These are phyloP conservation scores for Zaprionus vittiger DNA, from an alignment of 1,140 invertebrate genomes.

Conservation along the genomic window DNA sequence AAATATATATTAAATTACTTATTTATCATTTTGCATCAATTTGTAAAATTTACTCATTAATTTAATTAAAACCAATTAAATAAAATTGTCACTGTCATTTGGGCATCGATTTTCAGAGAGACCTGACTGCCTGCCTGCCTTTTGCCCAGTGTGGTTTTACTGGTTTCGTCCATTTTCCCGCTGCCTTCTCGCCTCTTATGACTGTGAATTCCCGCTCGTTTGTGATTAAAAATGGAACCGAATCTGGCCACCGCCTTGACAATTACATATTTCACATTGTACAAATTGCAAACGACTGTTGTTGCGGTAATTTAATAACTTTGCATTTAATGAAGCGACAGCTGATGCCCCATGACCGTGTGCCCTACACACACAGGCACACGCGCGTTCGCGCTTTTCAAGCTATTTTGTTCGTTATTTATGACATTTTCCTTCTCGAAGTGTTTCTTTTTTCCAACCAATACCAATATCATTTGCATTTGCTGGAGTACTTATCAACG, in stretches of 20 bases:
- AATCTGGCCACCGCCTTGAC: slow-evolving; percentile 66
- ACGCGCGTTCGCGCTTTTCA: slow-evolving; percentile 21
- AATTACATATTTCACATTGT: slow-evolving; percentile 81
- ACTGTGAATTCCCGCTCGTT: slow-evolving; percentile 24
- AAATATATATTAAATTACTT: slow-evolving; percentile 79
- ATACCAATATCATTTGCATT: slow-evolving; percentile 36
- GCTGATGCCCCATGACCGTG: slow-evolving; percentile 56
- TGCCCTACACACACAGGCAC: slow-evolving; percentile 7
- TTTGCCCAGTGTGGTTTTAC: slow-evolving; percentile 69
- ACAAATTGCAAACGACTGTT: slow-evolving; percentile 76
- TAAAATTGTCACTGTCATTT: slow-evolving; percentile 83
- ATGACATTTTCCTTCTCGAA: slow-evolving; percentile 44
- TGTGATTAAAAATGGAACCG: slow-evolving; percentile 63
- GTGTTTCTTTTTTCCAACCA: slow-evolving; percentile 14
- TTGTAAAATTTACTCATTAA: slow-evolving; percentile 83
- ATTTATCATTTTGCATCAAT: slow-evolving; percentile 83
- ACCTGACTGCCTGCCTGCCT: slow-evolving; percentile 21
- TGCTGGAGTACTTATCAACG: slow-evolving; percentile 25
- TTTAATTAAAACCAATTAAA: slow-evolving; percentile 83
- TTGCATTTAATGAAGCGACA: slow-evolving; percentile 79
- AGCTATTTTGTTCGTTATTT: slow-evolving; percentile 75
- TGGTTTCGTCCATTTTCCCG: slow-evolving; percentile 37
- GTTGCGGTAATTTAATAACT: slow-evolving; percentile 82
- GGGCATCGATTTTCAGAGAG: slow-evolving; percentile 74
- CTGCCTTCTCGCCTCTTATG: slow-evolving; percentile 21